Evolutionary conservation across 2,113 vertebrate genomes (phyloP), one percentile per base, ranked within the genome.

Genomic region (Aspiorhynchus laticeps): DNA sequence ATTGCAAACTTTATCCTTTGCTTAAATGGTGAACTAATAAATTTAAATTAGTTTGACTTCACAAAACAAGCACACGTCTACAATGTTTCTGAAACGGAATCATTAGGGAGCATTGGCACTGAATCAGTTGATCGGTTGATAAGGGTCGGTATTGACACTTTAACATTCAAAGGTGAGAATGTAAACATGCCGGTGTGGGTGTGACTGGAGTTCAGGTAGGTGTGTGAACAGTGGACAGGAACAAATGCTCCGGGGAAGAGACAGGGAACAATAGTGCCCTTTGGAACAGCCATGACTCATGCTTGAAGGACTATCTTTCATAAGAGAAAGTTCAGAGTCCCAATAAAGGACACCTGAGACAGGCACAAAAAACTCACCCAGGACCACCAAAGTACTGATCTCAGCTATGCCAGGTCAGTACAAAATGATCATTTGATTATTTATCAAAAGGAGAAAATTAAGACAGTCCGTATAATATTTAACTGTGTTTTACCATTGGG

Each of bases 271-370:
- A 67, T 59, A 67, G 43, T 80, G 85, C 63, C 43, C 84, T 88
- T 90, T 82, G 82, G 51, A 88, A 87, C 71, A 14, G 77, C 51
- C 56, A 46, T 67, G 75, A 77, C 80, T 87, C 74, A 84, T 73
- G 73, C 28, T 4, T 56, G 31, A 36, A 87, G 69, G 46, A 48
- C 46, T 48, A 14, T 48, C 59, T 51, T 74, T 79, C 33, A 79
- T 31, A 26, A 24, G 21, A 71, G 84, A 77, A 75, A 48, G 63
- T 88, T 67, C 75, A 83, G 41, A 83, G 61, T 73, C 14, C 38
- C 17, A 38, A 46, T 61, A 31, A 63, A 86, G 56, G 6, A 76
- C 53, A 51, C 21, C n/a, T 19, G 53, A 75, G 24, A 21, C 31
- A 65, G 28, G 67, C 53, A 31, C 38, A 51, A 61, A 63, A 67